phyloP scores from a whole-genome alignment of 2,113 vertebrate genomes.

The Heterochromis multidens region DNA sequence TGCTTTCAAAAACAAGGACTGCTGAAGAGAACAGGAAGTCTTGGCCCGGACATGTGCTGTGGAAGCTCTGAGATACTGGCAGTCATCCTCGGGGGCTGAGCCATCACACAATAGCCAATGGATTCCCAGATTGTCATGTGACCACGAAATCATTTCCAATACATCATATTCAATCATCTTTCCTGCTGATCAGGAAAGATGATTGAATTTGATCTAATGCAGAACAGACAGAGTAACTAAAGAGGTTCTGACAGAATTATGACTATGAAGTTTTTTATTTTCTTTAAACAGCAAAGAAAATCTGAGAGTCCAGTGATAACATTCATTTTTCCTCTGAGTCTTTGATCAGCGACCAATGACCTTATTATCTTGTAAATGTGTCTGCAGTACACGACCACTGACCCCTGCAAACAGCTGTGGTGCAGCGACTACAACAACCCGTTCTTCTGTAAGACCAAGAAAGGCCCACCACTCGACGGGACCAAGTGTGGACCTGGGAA shows the following conservation, averaged over 20 bases:
- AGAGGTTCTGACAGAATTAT: not conserved
- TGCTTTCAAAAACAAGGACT: not conserved
- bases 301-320: not conserved
- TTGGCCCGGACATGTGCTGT: not conserved
- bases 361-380: slow-evolving; percentile 6
- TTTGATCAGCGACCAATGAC: not conserved
- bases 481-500: slow-evolving; percentile 91
- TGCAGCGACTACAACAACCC: slow-evolving; percentile 94
- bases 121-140: not conserved
- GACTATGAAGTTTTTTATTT: not conserved
- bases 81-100: not conserved
- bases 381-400: slow-evolving; percentile 86
- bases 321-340: not conserved
- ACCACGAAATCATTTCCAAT: not conserved
- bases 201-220: not conserved
- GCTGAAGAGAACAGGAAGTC: not conserved
- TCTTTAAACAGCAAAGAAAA: no score
- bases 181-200: not conserved
- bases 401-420: slow-evolving; percentile 96
- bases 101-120: not conserved
- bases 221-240: rapidly evolving
- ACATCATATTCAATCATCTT: not conserved
- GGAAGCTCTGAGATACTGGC: not conserved
- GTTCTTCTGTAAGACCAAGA: slow-evolving; percentile 96
- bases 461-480: slow-evolving; percentile 93